Percentiles rank a stretch among this genome's conserved stretches.
Conservation (phyloP, 2,113 vertebrate species). For the Alexandromys fortis region DNA sequence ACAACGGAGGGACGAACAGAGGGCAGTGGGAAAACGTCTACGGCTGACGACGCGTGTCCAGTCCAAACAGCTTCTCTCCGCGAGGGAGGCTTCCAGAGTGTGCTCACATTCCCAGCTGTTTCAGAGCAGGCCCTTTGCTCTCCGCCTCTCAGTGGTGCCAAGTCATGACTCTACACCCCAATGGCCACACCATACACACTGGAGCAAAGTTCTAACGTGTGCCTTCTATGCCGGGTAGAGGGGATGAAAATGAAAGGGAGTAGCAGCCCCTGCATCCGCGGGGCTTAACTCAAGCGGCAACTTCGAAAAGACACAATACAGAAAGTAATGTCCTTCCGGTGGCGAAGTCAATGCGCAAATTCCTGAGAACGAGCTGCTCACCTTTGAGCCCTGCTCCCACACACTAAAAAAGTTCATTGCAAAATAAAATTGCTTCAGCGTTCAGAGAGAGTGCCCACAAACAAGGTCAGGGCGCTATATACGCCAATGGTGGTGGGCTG, state of each 20-base stretch:
- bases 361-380: slow-evolving; percentile 12
- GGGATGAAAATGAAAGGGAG: not conserved
- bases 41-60: not conserved
- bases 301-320: not conserved
- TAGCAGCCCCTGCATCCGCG: not conserved
- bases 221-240: not conserved
- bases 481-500: not conserved
- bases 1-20: not conserved
- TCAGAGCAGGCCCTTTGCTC: not conserved
- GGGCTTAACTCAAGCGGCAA: not conserved
- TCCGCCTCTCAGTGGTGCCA: not conserved
- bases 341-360: not conserved
- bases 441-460: not conserved
- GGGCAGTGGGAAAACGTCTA: not conserved
- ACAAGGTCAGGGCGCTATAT: not conserved
- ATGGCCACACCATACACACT: not conserved
- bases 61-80: not conserved
- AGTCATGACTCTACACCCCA: not conserved
- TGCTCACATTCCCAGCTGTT: not conserved
- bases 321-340: not conserved
- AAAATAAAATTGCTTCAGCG: slow-evolving; percentile 29
- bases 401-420: not conserved
- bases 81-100: not conserved
- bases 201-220: not conserved
- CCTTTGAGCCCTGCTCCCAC: not conserved